Evolutionary conservation across 2,797 vertebrate species (phyloP), one percentile per base, ranked within the genome.

Genomic region (Catharus ustulatus): DNA sequence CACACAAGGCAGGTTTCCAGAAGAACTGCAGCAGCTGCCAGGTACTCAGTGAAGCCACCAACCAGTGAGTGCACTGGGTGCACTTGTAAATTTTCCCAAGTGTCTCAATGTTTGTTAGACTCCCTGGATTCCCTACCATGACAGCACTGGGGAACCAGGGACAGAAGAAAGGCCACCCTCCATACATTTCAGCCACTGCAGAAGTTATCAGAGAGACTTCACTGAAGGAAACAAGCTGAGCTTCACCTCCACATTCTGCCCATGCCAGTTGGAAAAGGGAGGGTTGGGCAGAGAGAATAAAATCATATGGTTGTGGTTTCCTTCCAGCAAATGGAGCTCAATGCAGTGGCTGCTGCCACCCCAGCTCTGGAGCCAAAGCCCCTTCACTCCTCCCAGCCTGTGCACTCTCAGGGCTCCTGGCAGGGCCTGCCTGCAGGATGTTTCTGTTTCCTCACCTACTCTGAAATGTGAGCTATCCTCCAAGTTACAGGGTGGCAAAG

Each of bases 381-480:
- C 18, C 64, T 51, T 7, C 1, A 2, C 13, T 32, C 36, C n/a
- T 87, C 69, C 32, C 57, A 68, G 40, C 45, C 63, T 0, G 0
- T 5, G 13, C 43, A 13, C 4, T 1, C 43, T 29, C 57, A 9
- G 42, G 30, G 45, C 6, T 21, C 55, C 58, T 10, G 45, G 61
- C 72, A 73, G 38, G 11, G 27, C 40, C 57, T 49, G 62, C 36
- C 71, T 57, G 36, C 34, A 29, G 55, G 19, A 19, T 13, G 30
- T 7, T 89, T 42, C 49, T 15, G 15, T n/a, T 54, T 17, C 69
- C 59, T 77, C 74, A 20, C 6, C 5, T 23, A 27, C 66, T 15
- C 43, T 4, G 3, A 74, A 87, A 84, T 1, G 16, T 5, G 26
- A 88, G 55, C 0, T 0, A 80, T 58, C 27, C 77, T 73, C 78